phyloP scores from a whole-genome alignment of 2,113 vertebrate species.

The Lagopus leucura region DNA sequence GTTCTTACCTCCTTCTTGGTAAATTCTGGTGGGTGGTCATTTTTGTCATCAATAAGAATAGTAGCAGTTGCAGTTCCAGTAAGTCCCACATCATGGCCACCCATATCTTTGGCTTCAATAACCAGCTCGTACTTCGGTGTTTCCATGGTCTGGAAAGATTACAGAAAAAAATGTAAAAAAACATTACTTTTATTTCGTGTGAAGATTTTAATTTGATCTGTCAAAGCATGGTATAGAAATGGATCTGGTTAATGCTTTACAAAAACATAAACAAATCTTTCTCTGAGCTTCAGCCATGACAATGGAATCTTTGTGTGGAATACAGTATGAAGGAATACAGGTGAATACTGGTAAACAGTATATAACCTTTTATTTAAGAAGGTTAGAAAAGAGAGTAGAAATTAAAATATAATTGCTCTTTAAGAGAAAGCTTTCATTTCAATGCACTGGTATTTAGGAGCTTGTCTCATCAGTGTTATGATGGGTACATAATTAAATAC shows the following conservation, averaged over 20 bases:
- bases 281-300: not conserved
- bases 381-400: constrained; percentile 2
- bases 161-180: not conserved
- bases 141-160: constrained; percentile 86
- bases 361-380: constrained; percentile 22
- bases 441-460: not conserved
- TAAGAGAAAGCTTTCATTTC: not conserved
- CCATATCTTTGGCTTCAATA: constrained; percentile 97
- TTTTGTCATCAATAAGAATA: constrained; percentile 95
- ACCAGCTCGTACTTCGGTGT: constrained; percentile 93
- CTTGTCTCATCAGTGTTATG: constrained; percentile 29
- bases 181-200: not conserved
- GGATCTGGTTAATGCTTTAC: not conserved
- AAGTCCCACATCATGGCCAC: constrained; percentile 91
- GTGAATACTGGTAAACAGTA: not conserved
- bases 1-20: constrained; percentile 92
- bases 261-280: not conserved
- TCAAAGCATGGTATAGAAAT: not conserved
- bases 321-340: not conserved
- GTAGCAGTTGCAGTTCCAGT: constrained; percentile 94
- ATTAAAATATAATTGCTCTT: constrained; percentile 20
- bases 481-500: constrained; percentile 43
- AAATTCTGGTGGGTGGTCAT: constrained; percentile 96
- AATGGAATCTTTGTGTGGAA: not conserved
- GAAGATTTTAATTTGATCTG: not conserved